These are phyloP conservation scores for Chironomus tepperi DNA, from an alignment of 1,140 invertebrate genomes.

Conservation along the genomic window DNA sequence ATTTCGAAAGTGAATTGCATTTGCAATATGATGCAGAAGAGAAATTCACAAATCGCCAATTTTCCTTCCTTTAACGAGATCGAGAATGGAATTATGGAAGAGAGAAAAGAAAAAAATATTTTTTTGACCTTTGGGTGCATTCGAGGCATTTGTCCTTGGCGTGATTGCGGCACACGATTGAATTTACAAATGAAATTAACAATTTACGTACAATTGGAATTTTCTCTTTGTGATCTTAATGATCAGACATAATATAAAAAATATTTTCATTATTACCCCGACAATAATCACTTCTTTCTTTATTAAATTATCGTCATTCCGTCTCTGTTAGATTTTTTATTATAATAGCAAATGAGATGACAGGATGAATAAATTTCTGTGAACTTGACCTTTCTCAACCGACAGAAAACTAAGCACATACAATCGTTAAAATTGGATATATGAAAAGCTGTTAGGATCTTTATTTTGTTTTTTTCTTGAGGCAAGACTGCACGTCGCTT, in stretches of 20 bases:
- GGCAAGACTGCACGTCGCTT: too few species aligned
- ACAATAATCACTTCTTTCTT: too few species aligned
- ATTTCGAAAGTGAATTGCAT: constrained; percentile 22
- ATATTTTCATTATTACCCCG: too few species aligned
- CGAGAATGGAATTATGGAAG: not conserved
- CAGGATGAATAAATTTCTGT: too few species aligned
- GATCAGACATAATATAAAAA: not conserved
- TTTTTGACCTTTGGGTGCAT: not conserved
- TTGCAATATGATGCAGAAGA: not conserved
- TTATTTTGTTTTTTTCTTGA: too few species aligned
- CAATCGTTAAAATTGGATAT: too few species aligned
- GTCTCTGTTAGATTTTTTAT: too few species aligned
- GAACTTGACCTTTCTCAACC: too few species aligned
- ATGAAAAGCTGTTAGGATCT: too few species aligned
- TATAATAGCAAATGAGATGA: too few species aligned
- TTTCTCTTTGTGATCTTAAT: not conserved
- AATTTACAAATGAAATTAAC: not conserved
- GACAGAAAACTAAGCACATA: too few species aligned
- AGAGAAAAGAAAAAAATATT: constrained; percentile 3
- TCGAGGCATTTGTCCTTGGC: not conserved
- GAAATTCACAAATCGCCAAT: not conserved
- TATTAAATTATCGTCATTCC: too few species aligned
- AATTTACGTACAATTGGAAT: not conserved
- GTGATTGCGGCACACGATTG: not conserved
- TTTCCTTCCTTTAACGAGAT: not conserved